Evolutionary conservation across 1,140 invertebrate species (phyloP).

Genomic region (Papilio helenus): DNA sequence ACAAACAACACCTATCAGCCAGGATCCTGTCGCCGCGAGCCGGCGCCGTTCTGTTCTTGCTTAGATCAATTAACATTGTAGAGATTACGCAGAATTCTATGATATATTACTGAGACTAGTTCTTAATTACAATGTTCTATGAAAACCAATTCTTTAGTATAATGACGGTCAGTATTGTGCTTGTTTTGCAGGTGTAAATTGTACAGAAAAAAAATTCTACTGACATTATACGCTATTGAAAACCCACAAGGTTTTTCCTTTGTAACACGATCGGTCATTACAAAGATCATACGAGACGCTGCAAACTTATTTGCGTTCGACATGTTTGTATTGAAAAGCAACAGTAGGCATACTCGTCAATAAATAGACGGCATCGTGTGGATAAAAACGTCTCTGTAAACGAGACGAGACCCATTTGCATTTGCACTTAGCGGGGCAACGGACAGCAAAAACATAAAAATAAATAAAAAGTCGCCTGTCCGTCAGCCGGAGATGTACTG

Average conservation of each 20-base stretch:
- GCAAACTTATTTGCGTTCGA: conserved; percentile 37
- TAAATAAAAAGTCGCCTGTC: conserved; percentile 65
- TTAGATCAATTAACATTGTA: background rate
- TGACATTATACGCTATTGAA: background rate
- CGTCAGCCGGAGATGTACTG: conserved; percentile 47
- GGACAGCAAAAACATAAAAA: conserved; percentile 61
- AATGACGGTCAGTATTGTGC: background rate
- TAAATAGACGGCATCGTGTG: conserved; percentile 63
- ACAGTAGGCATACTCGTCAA: conserved; percentile 59
- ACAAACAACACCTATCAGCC: conserved; percentile 62
- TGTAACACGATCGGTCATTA: conserved; percentile 19
- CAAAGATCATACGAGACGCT: conserved; percentile 15
- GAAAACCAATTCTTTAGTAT: background rate
- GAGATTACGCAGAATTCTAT: conserved; percentile 4
- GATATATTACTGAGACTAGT: background rate
- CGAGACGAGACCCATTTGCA: conserved; percentile 71
- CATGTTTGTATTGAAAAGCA: conserved; percentile 49
- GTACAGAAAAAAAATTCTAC: background rate
- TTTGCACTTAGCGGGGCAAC: conserved; percentile 70
- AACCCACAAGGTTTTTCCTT: conserved; percentile 11
- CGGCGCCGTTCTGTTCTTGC: conserved; percentile 53
- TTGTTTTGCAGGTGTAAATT: background rate
- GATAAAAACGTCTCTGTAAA: conserved; percentile 75
- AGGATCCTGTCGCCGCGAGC: conserved; percentile 49
- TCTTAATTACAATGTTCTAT: background rate